These are phyloP conservation scores for Lasioglossum zephyrum DNA, from an alignment of 2,888 invertebrate genomes.

Conservation along the genomic window DNA sequence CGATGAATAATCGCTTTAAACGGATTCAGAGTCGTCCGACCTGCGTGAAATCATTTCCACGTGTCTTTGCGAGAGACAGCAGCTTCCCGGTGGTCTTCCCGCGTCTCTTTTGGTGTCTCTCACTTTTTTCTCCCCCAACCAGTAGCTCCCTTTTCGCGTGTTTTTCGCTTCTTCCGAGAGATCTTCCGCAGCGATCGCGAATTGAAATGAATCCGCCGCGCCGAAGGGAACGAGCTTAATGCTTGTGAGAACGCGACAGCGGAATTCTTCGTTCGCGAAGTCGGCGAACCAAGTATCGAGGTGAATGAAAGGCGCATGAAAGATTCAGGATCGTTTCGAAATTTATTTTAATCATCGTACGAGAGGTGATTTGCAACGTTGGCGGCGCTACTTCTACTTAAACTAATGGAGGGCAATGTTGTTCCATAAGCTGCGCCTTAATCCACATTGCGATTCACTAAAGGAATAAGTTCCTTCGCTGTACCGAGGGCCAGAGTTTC, in stretches of 20 bases:
- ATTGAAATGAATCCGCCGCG: conserved; percentile 28
- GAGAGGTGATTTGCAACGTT: not conserved
- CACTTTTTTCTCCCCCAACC: conserved; percentile 37
- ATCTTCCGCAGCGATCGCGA: conserved; percentile 36
- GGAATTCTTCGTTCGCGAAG: conserved; percentile 19
- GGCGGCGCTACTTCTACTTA: not conserved
- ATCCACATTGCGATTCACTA: not conserved
- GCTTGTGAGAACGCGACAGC: conserved; percentile 41
- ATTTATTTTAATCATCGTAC: not conserved
- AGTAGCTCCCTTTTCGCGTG: conserved; percentile 31
- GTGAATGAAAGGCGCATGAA: conserved; percentile 1
- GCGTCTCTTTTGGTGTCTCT: conserved; percentile 11
- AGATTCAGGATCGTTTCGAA: not conserved
- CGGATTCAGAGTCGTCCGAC: conserved; percentile 33
- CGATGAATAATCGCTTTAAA: conserved; percentile 58
- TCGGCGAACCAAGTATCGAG: not conserved
- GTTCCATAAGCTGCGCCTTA: not conserved
- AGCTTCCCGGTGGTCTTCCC: conserved; percentile 57
- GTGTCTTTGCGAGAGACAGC: conserved; percentile 49
- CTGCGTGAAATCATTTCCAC: conserved; percentile 64
- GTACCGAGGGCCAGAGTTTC: too few species aligned
- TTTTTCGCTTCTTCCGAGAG: conserved; percentile 17
- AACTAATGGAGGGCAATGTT: not conserved
- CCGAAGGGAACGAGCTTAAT: conserved; percentile 27
- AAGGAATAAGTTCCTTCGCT: not conserved